Evolutionary conservation across 2,113 vertebrate species (phyloP).

Genomic region (Cichladusa arquata): DNA sequence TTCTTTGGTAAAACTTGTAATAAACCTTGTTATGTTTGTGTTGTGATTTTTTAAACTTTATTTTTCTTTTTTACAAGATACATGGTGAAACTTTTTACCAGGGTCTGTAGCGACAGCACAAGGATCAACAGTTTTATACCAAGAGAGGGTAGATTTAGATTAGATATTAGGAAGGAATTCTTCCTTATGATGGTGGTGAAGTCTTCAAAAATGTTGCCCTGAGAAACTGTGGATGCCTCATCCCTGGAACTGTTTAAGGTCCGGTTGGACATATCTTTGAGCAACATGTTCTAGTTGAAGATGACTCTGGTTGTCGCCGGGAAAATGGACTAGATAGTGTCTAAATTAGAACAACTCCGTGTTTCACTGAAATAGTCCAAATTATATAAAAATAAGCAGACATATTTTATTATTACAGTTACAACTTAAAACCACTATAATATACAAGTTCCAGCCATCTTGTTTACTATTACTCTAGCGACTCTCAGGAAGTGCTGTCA

Average conservation of each 20-base stretch:
- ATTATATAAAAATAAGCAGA: background rate
- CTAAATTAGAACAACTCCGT: background rate
- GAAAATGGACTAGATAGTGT: no score
- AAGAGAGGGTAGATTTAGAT: background rate
- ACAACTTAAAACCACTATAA: background rate
- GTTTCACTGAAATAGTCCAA: background rate
- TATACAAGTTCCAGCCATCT: background rate
- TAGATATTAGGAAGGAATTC: background rate
- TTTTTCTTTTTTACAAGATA: background rate
- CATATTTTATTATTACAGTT: background rate
- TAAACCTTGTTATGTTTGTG: background rate
- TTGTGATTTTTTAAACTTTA: no score
- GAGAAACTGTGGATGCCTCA: background rate
- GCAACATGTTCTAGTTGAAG: background rate
- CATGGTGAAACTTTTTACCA: background rate
- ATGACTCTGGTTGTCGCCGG: fast-evolving
- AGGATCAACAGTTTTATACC: background rate
- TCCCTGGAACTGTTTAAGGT: background rate
- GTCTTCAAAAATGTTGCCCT: background rate
- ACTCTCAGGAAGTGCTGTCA: background rate
- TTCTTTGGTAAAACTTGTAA: background rate
- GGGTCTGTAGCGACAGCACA: background rate
- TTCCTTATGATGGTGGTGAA: background rate
- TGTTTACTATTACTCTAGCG: background rate
- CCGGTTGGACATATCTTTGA: background rate